Conservation (phyloP, 2,113 vertebrate species). For the Phasianus colchicus region DNA sequence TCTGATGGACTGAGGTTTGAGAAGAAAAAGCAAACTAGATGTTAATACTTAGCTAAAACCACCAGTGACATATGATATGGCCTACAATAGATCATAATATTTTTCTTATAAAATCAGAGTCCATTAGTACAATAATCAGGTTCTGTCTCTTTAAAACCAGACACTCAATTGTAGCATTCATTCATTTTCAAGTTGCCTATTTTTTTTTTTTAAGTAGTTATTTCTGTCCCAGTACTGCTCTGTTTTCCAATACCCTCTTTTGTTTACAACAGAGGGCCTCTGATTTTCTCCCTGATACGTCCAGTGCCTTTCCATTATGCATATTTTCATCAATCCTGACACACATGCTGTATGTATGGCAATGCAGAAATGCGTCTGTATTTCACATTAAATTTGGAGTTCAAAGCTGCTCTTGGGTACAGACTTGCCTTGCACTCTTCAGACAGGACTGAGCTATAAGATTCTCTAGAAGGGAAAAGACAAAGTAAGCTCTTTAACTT, state of each 20-base stretch:
- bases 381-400: neutral
- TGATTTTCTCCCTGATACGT: rapidly evolving
- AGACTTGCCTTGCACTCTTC: neutral
- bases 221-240: neutral
- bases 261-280: neutral
- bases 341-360: rapidly evolving
- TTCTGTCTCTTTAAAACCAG: neutral
- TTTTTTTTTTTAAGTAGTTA: neutral
- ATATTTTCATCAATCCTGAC: neutral
- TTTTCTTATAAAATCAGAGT: neutral
- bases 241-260: neutral
- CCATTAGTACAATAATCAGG: neutral
- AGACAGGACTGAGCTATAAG: neutral
- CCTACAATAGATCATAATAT: neutral
- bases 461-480: neutral
- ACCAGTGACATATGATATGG: neutral
- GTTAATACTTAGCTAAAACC: neutral
- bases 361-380: neutral
- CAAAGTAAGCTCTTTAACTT: constrained; percentile 33
- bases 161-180: neutral
- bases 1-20: neutral
- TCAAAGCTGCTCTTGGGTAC: neutral
- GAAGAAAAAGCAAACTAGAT: constrained; percentile 13
- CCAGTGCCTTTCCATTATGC: neutral
- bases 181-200: neutral